These are phyloP conservation scores for Diplolepis rosae DNA, from an alignment of 2,888 invertebrate genomes.

Conservation along the genomic window DNA sequence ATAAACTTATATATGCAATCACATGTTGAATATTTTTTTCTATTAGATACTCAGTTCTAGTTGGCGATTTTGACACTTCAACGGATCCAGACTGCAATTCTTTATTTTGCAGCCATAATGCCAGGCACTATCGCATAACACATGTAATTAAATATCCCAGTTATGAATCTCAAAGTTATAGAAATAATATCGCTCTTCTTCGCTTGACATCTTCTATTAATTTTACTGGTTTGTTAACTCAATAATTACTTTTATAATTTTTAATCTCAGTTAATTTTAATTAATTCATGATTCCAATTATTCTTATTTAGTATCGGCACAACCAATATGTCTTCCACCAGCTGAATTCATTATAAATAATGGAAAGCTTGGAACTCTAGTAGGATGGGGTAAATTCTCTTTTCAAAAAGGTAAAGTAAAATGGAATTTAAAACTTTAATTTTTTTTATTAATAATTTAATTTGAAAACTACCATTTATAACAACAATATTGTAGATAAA, in stretches of 20 bases:
- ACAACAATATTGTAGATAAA: slow-evolving; percentile 52
- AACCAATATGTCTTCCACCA: slow-evolving; percentile 81
- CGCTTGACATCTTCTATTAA: slow-evolving; percentile 82
- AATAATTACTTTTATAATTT: slow-evolving; percentile 28
- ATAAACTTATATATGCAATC: not conserved
- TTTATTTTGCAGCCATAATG: slow-evolving; percentile 84
- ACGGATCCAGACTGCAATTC: slow-evolving; percentile 83
- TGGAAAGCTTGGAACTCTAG: slow-evolving; percentile 77
- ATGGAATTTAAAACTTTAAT: not conserved
- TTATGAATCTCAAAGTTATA: slow-evolving; percentile 76
- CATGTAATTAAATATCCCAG: slow-evolving; percentile 86
- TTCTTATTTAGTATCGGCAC: slow-evolving; percentile 80
- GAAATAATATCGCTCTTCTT: slow-evolving; percentile 84
- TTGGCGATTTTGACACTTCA: slow-evolving; percentile 85
- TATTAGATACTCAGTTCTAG: slow-evolving; percentile 81
- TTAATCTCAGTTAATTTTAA: not conserved
- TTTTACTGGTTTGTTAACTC: slow-evolving; percentile 77
- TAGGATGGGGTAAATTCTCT: slow-evolving; percentile 85
- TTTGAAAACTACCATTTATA: not conserved
- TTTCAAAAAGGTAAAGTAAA: slow-evolving; percentile 73
- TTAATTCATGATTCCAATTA: not conserved
- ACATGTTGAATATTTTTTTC: no score
- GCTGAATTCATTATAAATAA: slow-evolving; percentile 66
- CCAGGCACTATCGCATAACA: slow-evolving; percentile 82
- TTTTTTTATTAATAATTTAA: not conserved